These are phyloP conservation scores for Martes flavigula DNA, from an alignment of 2,797 vertebrate species.

Conservation along the genomic window DNA sequence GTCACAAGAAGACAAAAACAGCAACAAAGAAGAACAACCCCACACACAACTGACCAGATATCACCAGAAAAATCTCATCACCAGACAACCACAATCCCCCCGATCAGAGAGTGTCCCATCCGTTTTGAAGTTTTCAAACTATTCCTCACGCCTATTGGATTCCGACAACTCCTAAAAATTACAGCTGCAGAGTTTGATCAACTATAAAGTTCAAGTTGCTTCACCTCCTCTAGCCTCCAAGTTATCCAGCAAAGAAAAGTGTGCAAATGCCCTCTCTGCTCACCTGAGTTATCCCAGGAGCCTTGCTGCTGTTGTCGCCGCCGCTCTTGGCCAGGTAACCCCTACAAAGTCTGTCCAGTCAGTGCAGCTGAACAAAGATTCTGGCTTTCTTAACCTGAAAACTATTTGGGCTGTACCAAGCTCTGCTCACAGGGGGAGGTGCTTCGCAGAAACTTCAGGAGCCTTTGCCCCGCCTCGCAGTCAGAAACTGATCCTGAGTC, in stretches of 20 bases:
- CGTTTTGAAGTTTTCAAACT: slow-evolving; percentile 40
- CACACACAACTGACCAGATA: not conserved
- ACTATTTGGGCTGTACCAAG: slow-evolving; percentile 81
- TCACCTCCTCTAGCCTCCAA: not conserved
- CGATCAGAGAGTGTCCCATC: not conserved
- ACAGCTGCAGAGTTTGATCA: not conserved
- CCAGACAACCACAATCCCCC: not conserved
- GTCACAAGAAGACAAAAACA: not conserved
- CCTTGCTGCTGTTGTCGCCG: not conserved
- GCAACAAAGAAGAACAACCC: not conserved
- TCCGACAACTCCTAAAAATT: not conserved
- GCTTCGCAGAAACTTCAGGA: slow-evolving; percentile 71
- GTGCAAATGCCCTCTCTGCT: not conserved
- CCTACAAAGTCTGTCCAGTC: slow-evolving; percentile 53
- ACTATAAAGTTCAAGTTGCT: slow-evolving; percentile 39
- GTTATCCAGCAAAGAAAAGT: slow-evolving; percentile 43
- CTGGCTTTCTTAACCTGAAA: slow-evolving; percentile 79
- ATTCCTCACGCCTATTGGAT: not conserved
- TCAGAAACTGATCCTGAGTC: slow-evolving; percentile 74
- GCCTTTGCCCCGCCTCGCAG: slow-evolving; percentile 64
- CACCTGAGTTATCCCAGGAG: slow-evolving; percentile 67
- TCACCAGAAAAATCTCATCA: not conserved
- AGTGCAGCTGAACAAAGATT: slow-evolving; percentile 75
- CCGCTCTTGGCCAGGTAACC: slow-evolving; percentile 71
- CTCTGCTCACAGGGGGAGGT: slow-evolving; percentile 73